Conservation (phyloP, 2,888 invertebrate species). For the Napeogenes inachia region DNA sequence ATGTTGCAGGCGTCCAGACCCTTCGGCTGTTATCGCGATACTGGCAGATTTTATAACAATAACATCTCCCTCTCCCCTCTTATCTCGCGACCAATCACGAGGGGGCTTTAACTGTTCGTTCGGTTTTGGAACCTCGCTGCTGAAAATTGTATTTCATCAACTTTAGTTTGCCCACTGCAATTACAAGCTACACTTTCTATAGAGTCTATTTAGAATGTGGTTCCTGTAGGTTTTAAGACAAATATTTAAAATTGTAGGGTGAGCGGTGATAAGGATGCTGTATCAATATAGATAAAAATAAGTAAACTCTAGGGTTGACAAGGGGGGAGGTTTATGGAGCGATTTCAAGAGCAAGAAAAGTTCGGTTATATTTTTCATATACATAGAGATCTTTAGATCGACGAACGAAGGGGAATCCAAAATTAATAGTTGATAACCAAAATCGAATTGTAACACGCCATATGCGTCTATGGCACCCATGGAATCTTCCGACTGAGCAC, state of each 20-base stretch:
- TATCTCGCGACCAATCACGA: constrained; percentile 65
- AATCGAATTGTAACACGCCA: constrained; percentile 49
- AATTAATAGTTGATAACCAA: constrained; percentile 46
- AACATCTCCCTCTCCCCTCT: constrained; percentile 46
- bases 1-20: constrained; percentile 61
- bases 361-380: no score
- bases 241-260: constrained; percentile 5
- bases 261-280: constrained; percentile 5
- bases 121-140: constrained; percentile 32
- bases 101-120: constrained; percentile 42
- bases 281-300: constrained; percentile 5
- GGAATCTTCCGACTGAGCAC: constrained; percentile 43
- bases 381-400: not conserved
- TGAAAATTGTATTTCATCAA: not conserved
- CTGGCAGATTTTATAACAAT: constrained; percentile 70
- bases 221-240: constrained; percentile 2
- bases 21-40: constrained; percentile 63
- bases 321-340: not conserved
- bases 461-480: constrained; percentile 33
- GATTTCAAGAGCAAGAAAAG: not conserved
- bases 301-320: not conserved
- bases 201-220: constrained; percentile 1
- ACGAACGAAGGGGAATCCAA: constrained; percentile 8
- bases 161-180: not conserved
- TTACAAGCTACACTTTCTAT: not conserved